Conservation (phyloP, 1,140 invertebrate genomes). For the Camponotus vicinus region DNA sequence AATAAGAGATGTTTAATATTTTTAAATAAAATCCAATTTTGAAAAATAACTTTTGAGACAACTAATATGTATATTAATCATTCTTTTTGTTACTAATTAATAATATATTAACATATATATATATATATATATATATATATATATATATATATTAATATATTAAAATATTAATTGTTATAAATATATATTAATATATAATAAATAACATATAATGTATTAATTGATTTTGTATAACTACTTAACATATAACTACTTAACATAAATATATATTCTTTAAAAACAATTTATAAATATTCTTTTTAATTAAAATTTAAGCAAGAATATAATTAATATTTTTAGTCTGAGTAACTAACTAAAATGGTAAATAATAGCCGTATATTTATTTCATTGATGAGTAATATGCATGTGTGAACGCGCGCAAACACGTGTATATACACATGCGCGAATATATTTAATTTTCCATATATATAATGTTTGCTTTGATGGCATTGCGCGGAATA, state of each 20-base stretch:
- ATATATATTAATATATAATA: too few relatives aligned
- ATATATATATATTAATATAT: too few relatives aligned
- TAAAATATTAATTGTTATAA: too few relatives aligned
- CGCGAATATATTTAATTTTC: slow-evolving; percentile 1
- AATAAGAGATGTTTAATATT: not conserved
- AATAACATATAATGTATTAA: too few relatives aligned
- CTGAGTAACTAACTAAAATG: not conserved
- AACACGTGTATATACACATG: not conserved
- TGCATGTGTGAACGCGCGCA: not conserved
- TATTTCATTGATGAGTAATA: slow-evolving; percentile 8
- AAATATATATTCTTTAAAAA: not conserved
- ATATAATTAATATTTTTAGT: not conserved
- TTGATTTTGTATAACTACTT: not conserved
- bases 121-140: too few relatives aligned
- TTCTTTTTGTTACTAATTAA: not conserved
- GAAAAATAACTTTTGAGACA: not conserved
- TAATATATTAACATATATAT: too few relatives aligned
- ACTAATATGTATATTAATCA: not conserved
- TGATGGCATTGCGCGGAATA: not conserved
- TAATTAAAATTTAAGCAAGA: slow-evolving; percentile 2
- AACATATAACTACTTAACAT: not conserved
- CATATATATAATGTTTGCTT: not conserved
- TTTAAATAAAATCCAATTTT: not conserved
- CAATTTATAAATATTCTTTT: not conserved
- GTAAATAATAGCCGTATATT: not conserved